Conservation (phyloP, 2,113 vertebrate genomes). For the Tachysurus vachellii region DNA sequence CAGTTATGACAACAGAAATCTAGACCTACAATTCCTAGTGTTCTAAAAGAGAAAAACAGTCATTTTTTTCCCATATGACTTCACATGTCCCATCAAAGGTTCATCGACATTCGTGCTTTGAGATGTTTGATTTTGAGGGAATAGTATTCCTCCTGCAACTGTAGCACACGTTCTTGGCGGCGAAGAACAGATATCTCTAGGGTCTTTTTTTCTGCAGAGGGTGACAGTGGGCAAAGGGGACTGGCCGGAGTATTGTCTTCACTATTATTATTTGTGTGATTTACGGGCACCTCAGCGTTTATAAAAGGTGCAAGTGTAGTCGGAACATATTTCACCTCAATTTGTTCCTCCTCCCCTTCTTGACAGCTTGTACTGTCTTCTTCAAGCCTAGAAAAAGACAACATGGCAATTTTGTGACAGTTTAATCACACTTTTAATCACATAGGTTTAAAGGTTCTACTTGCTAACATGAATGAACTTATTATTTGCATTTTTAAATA, state of each 20-base stretch:
- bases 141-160: conserved; percentile 54
- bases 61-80: not conserved
- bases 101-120: conserved; percentile 44
- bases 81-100: conserved; percentile 8
- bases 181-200: conserved; percentile 43
- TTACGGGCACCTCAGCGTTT: conserved; percentile 22
- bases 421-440: not conserved
- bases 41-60: not conserved
- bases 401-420: not conserved
- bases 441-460: not conserved
- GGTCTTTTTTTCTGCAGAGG: conserved; percentile 38
- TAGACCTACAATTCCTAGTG: not conserved
- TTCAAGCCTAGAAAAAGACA: conserved; percentile 10
- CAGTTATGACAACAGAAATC: conserved; percentile 5
- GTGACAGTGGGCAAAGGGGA: conserved; percentile 13
- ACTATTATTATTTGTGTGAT: conserved; percentile 25
- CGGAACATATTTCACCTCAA: conserved; percentile 46
- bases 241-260: conserved; percentile 23
- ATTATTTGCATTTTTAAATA: not conserved
- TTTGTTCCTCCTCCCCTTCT: conserved; percentile 38
- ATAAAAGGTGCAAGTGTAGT: not conserved
- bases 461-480: not conserved
- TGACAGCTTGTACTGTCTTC: conserved; percentile 41
- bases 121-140: conserved; percentile 52
- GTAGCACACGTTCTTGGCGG: conserved; percentile 43